Evolutionary conservation across 2,888 invertebrate species (phyloP).

Genomic region (Acanthopleura granulata): DNA sequence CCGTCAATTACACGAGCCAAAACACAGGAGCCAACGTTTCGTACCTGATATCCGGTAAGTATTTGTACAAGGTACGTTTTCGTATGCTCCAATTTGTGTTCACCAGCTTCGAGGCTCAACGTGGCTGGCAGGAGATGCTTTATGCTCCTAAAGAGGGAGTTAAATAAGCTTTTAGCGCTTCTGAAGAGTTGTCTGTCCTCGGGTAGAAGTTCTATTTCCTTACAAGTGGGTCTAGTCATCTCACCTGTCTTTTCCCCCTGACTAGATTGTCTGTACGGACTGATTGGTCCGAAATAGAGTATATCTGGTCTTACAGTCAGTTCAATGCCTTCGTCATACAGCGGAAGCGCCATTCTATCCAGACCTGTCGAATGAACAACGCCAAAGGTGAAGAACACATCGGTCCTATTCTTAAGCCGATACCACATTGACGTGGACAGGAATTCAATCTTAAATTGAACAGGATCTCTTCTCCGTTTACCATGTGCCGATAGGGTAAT

Average conservation of each 20-base stretch:
- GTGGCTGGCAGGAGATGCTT: background rate
- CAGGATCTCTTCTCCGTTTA: background rate
- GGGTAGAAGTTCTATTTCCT: background rate
- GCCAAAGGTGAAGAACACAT: background rate
- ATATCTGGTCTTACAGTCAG: background rate
- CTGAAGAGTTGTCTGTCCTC: background rate
- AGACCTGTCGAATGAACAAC: background rate
- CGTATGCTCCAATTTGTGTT: background rate
- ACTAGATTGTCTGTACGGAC: background rate
- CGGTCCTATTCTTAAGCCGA: background rate
- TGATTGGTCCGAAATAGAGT: background rate
- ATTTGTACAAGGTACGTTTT: background rate
- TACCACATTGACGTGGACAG: constrained; percentile 1
- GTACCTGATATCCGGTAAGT: background rate
- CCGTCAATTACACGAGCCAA: background rate
- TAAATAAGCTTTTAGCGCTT: background rate
- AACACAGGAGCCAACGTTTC: background rate
- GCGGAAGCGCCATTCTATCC: background rate
- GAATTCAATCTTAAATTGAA: background rate
- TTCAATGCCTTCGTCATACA: background rate
- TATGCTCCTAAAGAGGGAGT: background rate
- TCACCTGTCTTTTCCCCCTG: background rate
- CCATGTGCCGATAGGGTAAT: background rate
- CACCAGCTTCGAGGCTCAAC: background rate
- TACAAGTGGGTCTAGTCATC: background rate